Percentiles rank a stretch among this genome's conserved stretches.
phyloP scores from a whole-genome alignment of 1,140 invertebrate genomes.

The Octopus bimaculoides region DNA sequence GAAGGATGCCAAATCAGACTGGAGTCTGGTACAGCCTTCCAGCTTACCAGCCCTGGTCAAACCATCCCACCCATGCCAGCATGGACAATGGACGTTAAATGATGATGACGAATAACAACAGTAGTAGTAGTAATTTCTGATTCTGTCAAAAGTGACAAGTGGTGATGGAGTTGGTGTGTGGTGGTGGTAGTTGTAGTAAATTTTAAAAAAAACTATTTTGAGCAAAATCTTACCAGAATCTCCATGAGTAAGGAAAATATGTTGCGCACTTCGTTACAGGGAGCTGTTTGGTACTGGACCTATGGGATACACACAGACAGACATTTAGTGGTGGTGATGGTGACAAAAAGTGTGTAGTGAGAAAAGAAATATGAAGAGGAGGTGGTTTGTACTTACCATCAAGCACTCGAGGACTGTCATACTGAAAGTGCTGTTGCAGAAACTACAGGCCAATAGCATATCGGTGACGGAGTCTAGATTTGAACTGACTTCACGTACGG shows the following conservation, averaged over 20 bases:
- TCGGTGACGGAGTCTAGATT: constrained; percentile 39
- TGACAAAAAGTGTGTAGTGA: background rate
- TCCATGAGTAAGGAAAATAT: constrained; percentile 55
- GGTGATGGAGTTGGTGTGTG: too few species aligned
- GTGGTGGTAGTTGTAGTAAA: too few species aligned
- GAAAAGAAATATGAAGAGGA: background rate
- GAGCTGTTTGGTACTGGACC: constrained; percentile 55
- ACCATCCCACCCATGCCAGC: too few species aligned
- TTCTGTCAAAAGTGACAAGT: too few species aligned
- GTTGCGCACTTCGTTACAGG: constrained; percentile 59
- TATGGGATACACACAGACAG: constrained; percentile 25
- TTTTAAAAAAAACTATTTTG: background rate
- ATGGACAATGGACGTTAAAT: too few species aligned
- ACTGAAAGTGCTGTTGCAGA: constrained; percentile 56
- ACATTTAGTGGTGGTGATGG: background rate
- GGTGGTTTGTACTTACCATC: constrained; percentile 45
- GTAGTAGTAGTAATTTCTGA: too few species aligned
- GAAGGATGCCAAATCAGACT: too few species aligned
- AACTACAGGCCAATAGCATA: constrained; percentile 56
- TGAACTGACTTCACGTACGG: constrained; percentile 47
- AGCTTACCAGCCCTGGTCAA: too few species aligned
- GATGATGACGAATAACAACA: too few species aligned
- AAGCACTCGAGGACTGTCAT: constrained; percentile 52
- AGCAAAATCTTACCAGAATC: constrained; percentile 49
- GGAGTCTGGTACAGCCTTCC: too few species aligned